phyloP scores from a whole-genome alignment of 2,888 invertebrate genomes.

The Noctua janthe region DNA sequence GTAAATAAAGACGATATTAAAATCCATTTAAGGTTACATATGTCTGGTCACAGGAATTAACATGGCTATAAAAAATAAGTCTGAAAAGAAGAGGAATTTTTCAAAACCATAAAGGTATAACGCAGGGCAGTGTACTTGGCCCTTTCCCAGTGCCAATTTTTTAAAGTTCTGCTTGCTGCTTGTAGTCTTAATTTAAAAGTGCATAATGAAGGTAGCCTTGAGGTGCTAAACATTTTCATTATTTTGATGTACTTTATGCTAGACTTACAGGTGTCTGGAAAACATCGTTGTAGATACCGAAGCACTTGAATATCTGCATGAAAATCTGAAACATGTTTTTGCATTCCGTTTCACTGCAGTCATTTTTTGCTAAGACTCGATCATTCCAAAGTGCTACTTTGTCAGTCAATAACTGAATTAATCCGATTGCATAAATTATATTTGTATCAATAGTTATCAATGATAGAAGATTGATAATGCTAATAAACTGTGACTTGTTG shows the following conservation, averaged over 20 bases:
- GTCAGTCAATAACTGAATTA: conserved; percentile 23
- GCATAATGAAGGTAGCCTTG: not conserved
- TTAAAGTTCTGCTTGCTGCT: not conserved
- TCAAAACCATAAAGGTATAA: not conserved
- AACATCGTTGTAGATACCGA: not conserved
- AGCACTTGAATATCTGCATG: not conserved
- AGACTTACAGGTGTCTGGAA: conserved; percentile 2
- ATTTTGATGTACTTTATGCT: not conserved
- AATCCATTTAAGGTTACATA: not conserved
- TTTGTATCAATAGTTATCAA: conserved; percentile 30
- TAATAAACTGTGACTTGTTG: not conserved
- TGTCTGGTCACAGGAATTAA: not conserved
- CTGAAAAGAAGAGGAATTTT: not conserved
- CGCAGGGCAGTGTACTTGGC: not conserved
- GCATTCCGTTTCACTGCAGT: not conserved
- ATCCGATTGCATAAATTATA: conserved; percentile 25
- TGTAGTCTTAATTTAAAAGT: not conserved
- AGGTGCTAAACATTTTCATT: not conserved
- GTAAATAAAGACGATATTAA: not conserved
- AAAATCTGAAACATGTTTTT: conserved; percentile 16
- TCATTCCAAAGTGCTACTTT: conserved; percentile 35
- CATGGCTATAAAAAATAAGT: not conserved
- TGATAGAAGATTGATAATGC: not conserved
- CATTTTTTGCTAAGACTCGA: not conserved
- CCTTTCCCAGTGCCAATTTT: not conserved